These are phyloP conservation scores for Trididemnum clinides DNA, from an alignment of 23 tunicate species.

Conservation along the genomic window DNA sequence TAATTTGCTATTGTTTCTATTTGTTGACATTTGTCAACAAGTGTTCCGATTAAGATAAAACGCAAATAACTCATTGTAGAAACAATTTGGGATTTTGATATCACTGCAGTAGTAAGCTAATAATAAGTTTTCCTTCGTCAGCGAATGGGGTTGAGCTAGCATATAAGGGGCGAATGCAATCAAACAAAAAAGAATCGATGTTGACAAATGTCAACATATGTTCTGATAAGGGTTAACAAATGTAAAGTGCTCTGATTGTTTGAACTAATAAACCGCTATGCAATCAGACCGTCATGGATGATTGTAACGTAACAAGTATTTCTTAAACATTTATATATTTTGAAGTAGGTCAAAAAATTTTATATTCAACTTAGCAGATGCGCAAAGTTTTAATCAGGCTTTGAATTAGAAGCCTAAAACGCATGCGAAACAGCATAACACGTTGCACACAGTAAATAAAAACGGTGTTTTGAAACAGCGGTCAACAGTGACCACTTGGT, in stretches of 20 bases:
- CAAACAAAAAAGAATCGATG: no score
- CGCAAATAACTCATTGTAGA: no score
- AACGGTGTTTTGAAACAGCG: background rate
- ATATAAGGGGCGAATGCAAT: no score
- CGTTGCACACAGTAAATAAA: background rate
- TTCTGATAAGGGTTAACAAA: no score
- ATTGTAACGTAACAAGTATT: background rate
- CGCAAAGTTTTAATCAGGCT: background rate
- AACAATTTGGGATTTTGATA: no score
- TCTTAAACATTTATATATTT: background rate
- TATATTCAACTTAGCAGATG: background rate
- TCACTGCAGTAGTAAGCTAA: no score
- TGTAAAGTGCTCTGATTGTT: background rate
- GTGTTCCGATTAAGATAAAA: no score
- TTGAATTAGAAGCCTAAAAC: background rate
- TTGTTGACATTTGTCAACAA: no score
- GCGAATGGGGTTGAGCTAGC: no score
- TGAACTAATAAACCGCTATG: background rate
- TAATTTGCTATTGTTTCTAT: no score
- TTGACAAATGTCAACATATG: no score
- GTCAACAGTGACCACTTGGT: background rate
- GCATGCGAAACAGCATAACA: background rate
- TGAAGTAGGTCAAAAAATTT: background rate
- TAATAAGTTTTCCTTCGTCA: no score
- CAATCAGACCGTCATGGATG: background rate